Conservation (phyloP, 2,797 vertebrate genomes). For the Siniperca obscura region DNA sequence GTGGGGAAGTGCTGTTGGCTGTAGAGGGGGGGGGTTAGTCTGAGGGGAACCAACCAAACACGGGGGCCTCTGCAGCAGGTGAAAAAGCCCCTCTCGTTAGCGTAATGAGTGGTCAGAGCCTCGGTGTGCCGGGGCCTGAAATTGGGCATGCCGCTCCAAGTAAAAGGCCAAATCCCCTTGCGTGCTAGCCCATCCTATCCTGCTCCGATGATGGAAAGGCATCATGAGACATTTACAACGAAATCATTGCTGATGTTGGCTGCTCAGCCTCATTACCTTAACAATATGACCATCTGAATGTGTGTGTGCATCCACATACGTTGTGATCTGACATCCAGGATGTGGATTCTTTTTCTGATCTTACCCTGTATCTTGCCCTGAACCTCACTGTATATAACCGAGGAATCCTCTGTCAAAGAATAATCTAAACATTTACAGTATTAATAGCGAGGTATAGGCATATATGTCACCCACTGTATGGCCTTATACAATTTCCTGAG, state of each 20-base stretch:
- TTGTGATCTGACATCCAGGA: conserved; percentile 49
- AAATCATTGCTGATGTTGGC: conserved; percentile 62
- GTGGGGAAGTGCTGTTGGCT: conserved; percentile 86
- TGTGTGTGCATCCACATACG: conserved; percentile 48
- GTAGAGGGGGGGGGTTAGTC: conserved; percentile 80
- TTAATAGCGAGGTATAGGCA: conserved; percentile 75
- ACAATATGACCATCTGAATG: conserved; percentile 66
- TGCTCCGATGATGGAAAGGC: conserved; percentile 52
- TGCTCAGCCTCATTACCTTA: conserved; percentile 75
- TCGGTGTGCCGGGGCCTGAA: conserved; percentile 77
- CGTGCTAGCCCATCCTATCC: conserved; percentile 47
- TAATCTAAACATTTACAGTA: conserved; percentile 83
- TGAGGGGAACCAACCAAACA: conserved; percentile 81
- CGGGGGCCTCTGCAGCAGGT: conserved; percentile 96
- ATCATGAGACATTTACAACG: conserved; percentile 68
- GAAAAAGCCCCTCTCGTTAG: conserved; percentile 99
- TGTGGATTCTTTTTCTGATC: conserved; percentile 44
- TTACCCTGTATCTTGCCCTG: conserved; percentile 47
- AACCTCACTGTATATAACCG: conserved; percentile 30
- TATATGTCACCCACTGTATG: conserved; percentile 76
- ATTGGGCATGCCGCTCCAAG: conserved; percentile 75
- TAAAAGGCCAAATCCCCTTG: conserved; percentile 82
- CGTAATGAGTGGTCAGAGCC: conserved; percentile 97
- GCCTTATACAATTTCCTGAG: conserved; percentile 77
- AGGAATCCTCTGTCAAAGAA: conserved; percentile 68